Base-by-base conservation (phyloP, 1,140 invertebrate genomes). In the Brachionus paranguensis region DNA sequence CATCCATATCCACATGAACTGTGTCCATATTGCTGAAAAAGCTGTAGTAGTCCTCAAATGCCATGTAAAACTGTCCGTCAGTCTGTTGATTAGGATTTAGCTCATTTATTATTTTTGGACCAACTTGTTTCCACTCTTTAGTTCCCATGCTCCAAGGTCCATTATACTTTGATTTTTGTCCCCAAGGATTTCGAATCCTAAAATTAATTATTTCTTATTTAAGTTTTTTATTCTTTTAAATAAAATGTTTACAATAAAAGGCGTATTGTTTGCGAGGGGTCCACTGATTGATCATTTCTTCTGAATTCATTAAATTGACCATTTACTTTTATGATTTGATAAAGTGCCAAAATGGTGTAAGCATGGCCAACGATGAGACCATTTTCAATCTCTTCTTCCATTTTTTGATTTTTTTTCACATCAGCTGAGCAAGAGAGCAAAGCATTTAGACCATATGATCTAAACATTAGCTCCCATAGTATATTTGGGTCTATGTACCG, bases 301-400 rank as follows among this genome's bases (percentile, higher is more conserved):
- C 72, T 24, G 20, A 24, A 55, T 27, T 50, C 33, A 33, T 65
- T 72, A 29, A 43, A 53, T 60, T 84, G 24, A 33, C 60, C 33
- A 74, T 41, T 14, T 81, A 81, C 8, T 84, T 27, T 60, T 79
- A 97, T 96, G 88, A 96, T 94, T 43, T 95, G 94, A 86, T 20
- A 81, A 3, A 90, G 87, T n/a, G 87, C 88, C n/a, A 90, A 90
- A 12, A 91, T 88, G 10, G 90, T 91, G 86, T 91, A 91, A 20
- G 91, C 91, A 86, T 91, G 91, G 29, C 91, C 91, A 84, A 90
- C 88, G 10, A 91, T 89, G 43, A 91, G 86, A 10, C 91, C 91
- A 86, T 91, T 90, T 14, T 88, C 86, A 83, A n/a, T 27, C 50
- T 50, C 47, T 47, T 76, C 8, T 50, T 76, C 72, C 72, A 76